These are phyloP conservation scores for Burhinus oedicnemus DNA, from an alignment of 2,113 vertebrate species.

Conservation along the genomic window DNA sequence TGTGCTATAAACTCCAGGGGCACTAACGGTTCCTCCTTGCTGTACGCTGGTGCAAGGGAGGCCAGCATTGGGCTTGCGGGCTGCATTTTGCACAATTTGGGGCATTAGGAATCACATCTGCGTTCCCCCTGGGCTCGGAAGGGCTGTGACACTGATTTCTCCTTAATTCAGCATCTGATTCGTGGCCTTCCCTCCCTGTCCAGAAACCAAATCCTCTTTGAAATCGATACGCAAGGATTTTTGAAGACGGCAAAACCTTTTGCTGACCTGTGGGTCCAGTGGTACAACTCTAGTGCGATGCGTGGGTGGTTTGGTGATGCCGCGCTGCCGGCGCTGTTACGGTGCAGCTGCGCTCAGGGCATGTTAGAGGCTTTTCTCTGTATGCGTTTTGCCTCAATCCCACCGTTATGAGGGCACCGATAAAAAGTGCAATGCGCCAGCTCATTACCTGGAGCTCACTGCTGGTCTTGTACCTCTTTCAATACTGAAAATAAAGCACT, in stretches of 20 bases:
- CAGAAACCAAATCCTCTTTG: background rate
- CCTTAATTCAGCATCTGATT: background rate
- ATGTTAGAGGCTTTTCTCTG: background rate
- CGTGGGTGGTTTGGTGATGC: accelerated
- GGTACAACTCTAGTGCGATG: too few relatives aligned
- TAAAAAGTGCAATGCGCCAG: background rate
- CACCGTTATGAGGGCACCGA: accelerated
- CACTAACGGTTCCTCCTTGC: background rate
- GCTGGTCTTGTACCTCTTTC: background rate
- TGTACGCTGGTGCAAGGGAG: background rate
- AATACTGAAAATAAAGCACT: conserved; percentile 40
- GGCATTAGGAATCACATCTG: background rate
- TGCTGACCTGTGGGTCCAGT: accelerated
- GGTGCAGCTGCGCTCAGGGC: background rate
- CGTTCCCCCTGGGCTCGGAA: background rate
- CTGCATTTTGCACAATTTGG: background rate
- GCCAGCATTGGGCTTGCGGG: accelerated
- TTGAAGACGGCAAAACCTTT: background rate
- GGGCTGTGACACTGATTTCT: background rate
- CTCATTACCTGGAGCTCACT: background rate
- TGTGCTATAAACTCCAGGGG: background rate
- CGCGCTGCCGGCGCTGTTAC: accelerated
- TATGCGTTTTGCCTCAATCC: accelerated
- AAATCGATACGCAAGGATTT: accelerated
- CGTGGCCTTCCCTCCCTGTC: background rate